Percentiles rank a stretch among this genome's conserved stretches.
These are phyloP conservation scores for Ormyrus thymus DNA, from an alignment of 2,888 invertebrate genomes.

Conservation along the genomic window DNA sequence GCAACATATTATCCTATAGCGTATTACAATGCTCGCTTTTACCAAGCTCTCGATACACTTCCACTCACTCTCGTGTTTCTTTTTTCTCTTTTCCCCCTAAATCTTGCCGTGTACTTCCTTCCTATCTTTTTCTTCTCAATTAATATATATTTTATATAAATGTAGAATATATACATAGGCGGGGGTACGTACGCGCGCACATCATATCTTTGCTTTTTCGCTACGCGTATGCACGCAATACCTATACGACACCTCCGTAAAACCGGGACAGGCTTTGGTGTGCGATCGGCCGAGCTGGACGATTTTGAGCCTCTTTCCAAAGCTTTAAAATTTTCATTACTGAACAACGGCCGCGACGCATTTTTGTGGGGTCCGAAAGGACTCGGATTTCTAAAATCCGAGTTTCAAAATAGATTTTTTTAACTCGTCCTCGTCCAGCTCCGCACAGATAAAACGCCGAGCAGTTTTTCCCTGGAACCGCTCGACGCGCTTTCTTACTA, in stretches of 20 bases:
- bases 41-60: constrained; percentile 53
- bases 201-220: constrained; percentile 29
- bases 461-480: constrained; percentile 44
- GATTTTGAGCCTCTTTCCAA: constrained; percentile 30
- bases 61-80: constrained; percentile 2
- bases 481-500: constrained; percentile 35
- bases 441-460: constrained; percentile 49
- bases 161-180: constrained; percentile 57
- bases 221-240: constrained; percentile 52
- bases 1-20: constrained; percentile 74
- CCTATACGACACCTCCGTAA: constrained; percentile 53
- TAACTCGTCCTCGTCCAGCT: constrained; percentile 46
- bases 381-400: constrained; percentile 32
- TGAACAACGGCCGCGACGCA: constrained; percentile 40
- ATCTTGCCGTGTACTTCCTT: constrained; percentile 26
- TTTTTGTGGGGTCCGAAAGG: constrained; percentile 23
- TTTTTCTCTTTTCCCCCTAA: constrained; percentile 20
- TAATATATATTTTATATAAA: constrained; percentile 59
- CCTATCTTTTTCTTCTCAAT: constrained; percentile 52
- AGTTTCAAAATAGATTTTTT: constrained; percentile 14
- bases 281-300: constrained; percentile 52
- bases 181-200: constrained; percentile 54
- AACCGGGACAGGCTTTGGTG: constrained; percentile 57
- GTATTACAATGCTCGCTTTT: constrained; percentile 67
- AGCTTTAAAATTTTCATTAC: constrained; percentile 34